Evolutionary conservation across 2,888 invertebrate genomes (phyloP).

Genomic region (Thymelicus sylvestris): DNA sequence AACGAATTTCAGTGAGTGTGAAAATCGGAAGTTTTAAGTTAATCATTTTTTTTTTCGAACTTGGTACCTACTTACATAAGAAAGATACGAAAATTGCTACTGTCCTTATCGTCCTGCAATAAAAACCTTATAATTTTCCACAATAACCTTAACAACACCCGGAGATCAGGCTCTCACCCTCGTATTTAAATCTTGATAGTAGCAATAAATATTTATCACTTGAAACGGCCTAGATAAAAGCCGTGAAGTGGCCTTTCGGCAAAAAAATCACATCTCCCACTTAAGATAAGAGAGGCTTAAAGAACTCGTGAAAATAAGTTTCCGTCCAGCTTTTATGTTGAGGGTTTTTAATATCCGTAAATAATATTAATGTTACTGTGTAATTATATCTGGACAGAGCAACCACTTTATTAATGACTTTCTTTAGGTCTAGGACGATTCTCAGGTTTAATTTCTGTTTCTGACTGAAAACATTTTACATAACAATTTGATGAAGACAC

Average conservation of each 20-base stretch:
- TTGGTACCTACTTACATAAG: neutral
- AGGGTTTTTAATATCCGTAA: slow-evolving; percentile 13
- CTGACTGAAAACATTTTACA: too few relatives aligned
- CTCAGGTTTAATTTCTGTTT: too few relatives aligned
- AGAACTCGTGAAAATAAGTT: slow-evolving; percentile 31
- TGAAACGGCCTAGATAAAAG: slow-evolving; percentile 39
- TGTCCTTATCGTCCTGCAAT: neutral
- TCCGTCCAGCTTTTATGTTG: slow-evolving; percentile 6
- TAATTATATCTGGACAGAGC: too few relatives aligned
- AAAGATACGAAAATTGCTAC: neutral
- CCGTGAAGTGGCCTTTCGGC: slow-evolving; percentile 39
- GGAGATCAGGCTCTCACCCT: slow-evolving; percentile 24
- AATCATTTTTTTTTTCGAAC: too few relatives aligned
- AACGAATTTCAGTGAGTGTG: too few relatives aligned
- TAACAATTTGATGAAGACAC: too few relatives aligned
- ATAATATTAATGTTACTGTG: slow-evolving; percentile 2
- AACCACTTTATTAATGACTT: too few relatives aligned
- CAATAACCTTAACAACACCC: slow-evolving; percentile 23
- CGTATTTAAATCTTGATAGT: slow-evolving; percentile 37
- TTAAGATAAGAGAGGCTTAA: slow-evolving; percentile 36
- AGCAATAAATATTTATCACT: slow-evolving; percentile 37
- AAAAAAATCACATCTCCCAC: slow-evolving; percentile 42
- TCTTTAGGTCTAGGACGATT: too few relatives aligned
- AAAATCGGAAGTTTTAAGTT: too few relatives aligned
- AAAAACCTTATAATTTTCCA: slow-evolving; percentile 27